A percentile compares a stretch with the other conserved stretches of the same genome.
These are phyloP conservation scores for Clarias laeviceps DNA, from an alignment of 2,797 vertebrate genomes.

Conservation along the genomic window DNA sequence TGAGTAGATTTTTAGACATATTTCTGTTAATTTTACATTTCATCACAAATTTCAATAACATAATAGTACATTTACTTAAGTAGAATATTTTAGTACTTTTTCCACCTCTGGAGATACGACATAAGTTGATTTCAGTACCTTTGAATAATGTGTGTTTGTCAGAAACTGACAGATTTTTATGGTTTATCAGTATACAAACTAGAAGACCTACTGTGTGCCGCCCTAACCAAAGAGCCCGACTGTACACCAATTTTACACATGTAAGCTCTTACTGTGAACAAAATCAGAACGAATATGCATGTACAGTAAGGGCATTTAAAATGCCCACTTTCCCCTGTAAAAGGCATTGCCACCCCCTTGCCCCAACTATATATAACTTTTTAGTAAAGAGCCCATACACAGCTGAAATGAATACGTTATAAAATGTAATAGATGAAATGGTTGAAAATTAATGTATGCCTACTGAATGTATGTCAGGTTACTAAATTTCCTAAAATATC, in stretches of 20 bases:
- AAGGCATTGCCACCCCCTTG: neutral
- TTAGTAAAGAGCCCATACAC: neutral
- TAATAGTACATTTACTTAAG: too few relatives aligned
- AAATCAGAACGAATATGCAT: neutral
- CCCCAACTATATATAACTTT: neutral
- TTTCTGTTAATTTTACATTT: too few relatives aligned
- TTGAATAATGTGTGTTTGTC: neutral
- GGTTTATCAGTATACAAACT: neutral
- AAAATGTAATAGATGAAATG: neutral
- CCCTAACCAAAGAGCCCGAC: neutral
- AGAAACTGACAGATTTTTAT: neutral
- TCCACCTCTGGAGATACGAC: too few relatives aligned
- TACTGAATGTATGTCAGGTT: neutral
- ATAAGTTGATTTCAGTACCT: neutral
- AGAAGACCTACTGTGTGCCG: neutral
- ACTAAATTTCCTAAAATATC: conserved; percentile 19
- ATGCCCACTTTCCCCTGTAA: neutral
- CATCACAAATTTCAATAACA: too few relatives aligned
- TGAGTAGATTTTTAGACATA: too few relatives aligned
- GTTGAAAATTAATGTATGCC: neutral
- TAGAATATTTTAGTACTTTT: too few relatives aligned
- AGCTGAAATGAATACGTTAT: neutral
- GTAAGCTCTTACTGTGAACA: neutral
- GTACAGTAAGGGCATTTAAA: neutral
- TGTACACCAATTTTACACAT: neutral